Evolutionary conservation across 1,140 invertebrate genomes (phyloP), one percentile per base, ranked within the genome.

Genomic region (Thereuonema tuberculata): DNA sequence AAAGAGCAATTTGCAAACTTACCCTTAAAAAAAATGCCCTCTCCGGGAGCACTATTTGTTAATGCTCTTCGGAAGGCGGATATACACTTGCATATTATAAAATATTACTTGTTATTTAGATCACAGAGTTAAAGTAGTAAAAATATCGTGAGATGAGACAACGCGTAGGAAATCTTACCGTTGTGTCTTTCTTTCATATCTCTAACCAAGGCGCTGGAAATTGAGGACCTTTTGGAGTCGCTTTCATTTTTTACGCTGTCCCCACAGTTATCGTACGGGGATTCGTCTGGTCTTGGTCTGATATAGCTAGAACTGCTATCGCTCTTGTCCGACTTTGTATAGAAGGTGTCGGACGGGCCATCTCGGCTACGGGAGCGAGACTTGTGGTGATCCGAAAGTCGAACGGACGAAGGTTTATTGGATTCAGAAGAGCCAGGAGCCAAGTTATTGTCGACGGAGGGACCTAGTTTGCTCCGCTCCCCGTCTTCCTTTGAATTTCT

Each of bases 401-500:
- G 48, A 50, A 50, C 21, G 9, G 37, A 43, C 21, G 9, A 9
- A 14, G 23, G 17, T 9, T 9, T 50, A 17, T 5, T 50, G 17
- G 48, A 21, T 50, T 50, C 31, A 37, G 31, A 37, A 37, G 31
- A 9, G 31, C 21, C 21, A 50, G 5, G 5, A 20, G 9, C 9
- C 23, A 20, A 20, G 9, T 20, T 17, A 5, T 20, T 20, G 48
- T 50, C 21, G 9, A 9, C 48, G 9, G 21, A 20, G 9, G 48
- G 21, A 24, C 48, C 53, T 9, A 5, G 24, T 23, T 29, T 26
- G 5, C 3, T 21, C 12, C 21, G 3, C 2, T 55, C 53, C 5
- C 24, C 15, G 9, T 55, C 53, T 26, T 55, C 53, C 27, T 55
- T 55, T 9, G 53, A 55, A 29, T 55, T 55, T 5, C 53, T 14